Conservation (phyloP, 1,140 invertebrate genomes). For the Sipha flava region DNA sequence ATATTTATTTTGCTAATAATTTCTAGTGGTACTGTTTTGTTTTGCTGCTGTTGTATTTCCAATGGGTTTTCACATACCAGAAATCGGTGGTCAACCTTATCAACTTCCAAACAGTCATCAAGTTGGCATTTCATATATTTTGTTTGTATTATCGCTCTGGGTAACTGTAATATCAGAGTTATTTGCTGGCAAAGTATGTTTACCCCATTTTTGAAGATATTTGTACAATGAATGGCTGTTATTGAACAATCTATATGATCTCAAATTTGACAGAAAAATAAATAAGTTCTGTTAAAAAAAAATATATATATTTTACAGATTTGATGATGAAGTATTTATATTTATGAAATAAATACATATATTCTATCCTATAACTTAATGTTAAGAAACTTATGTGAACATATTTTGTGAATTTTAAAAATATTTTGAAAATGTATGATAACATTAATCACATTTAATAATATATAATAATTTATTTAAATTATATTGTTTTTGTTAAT, state of each 20-base stretch:
- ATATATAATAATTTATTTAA: too few relatives aligned
- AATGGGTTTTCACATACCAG: slow-evolving; percentile 88
- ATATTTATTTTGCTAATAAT: slow-evolving; percentile 33
- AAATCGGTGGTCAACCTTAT: slow-evolving; percentile 91
- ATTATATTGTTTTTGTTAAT: too few relatives aligned
- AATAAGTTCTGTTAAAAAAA: not conserved
- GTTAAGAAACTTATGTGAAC: too few relatives aligned
- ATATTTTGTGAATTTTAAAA: too few relatives aligned
- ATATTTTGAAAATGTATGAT: too few relatives aligned
- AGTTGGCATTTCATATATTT: slow-evolving; percentile 90
- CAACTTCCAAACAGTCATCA: slow-evolving; percentile 91
- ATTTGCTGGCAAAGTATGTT: slow-evolving; percentile 94
- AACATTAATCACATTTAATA: too few relatives aligned
- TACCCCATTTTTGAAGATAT: slow-evolving; percentile 76
- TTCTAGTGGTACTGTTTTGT: slow-evolving; percentile 90
- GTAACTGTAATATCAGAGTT: slow-evolving; percentile 92
- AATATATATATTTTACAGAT: too few relatives aligned
- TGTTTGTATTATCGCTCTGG: slow-evolving; percentile 90
- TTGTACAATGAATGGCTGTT: not conserved
- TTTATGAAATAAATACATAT: too few relatives aligned
- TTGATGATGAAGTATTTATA: too few relatives aligned
- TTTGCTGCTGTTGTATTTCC: slow-evolving; percentile 91
- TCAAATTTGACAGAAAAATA: not conserved
- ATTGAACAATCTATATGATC: not conserved
- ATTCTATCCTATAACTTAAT: too few relatives aligned